Evolutionary conservation across 2,113 vertebrate genomes (phyloP), one percentile per base, ranked within the genome.

Genomic region (Notothenia rossii): DNA sequence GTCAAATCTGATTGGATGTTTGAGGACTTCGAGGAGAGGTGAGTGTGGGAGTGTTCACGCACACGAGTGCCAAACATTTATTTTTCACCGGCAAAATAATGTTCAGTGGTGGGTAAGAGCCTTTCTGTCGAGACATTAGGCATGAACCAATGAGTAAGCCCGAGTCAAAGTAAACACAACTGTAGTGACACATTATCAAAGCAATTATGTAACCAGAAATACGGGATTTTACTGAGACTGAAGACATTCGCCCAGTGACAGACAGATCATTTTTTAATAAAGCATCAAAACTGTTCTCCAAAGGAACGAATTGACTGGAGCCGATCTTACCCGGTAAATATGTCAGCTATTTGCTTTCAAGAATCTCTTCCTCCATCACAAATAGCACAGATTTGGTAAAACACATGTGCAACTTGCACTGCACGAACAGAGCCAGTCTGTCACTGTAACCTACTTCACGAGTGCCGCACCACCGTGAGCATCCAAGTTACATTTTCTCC

Each of bases 241-340:
- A 45, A 51, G 82, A 69, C 36, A 59, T 33, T 64, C 13, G 56
- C 5, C 29, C 70, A 67, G 29, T 53, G 72, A 59, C 72, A 61
- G 56, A 81, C 86, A 83, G 87, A 88, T 72, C 70, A 48, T 63
- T n/a, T 7, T 29, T 14, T 15, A 49, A 59, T 54, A 61, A 75
- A 72, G 12, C 58, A 59, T 10, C 3, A 17, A 56, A 61, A 76
- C 6, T 72, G 22, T 63, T 55, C 56, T 18, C 50, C 59, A 64
- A 3, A 67, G 33, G 55, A 14, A 48, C 25, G 49, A 48, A 55
- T 72, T 69, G 56, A 53, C 58, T 61, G 81, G 76, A 70, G 45
- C 33, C 22, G 14, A 72, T 14, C 45, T 48, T 29, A 81, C n/a
- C 56, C 17, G 90, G 87, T 92, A 86, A 89, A 85, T 90, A 80